Base-by-base conservation (phyloP, 1,140 invertebrate species). In the Diorhabda sublineata region DNA sequence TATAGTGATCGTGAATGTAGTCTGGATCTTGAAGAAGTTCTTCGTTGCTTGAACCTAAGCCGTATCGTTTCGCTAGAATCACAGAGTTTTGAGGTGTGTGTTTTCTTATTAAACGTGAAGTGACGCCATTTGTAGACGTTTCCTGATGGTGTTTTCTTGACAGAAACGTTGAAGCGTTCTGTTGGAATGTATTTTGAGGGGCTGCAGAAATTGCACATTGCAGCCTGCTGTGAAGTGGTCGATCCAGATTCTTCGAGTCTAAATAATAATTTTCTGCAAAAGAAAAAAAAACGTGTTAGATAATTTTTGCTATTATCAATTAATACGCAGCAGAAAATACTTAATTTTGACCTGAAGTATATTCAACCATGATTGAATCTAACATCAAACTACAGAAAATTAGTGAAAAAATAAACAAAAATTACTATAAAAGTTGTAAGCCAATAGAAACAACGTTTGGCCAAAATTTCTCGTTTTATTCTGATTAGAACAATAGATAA, bases 1-100 rank as follows among this genome's bases (percentile, higher is more conserved):
- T 77, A 64, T 78, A 76, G 42, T 78, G 74, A 58, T 78, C 77
- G 45, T 76, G 74, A 63, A 77, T 74, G 59, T 76, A 77, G 42
- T 73, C 69, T 60, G 64, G 69, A 5, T 43, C n/a, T n/a, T 11
- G 57, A 41, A 45, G 45, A 57, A 68, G 45, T 69, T 61, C 47
- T 59, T 61, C 61, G 45, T 63, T 42, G 41, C 52, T 69, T 64
- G 9, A 47, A 59, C 57, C 58, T 67, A 57, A 66, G 64, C 58
- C 69, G 52, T 74, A 70, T 41, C 71, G 47, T 65, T 59, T 66
- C 6, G 73, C 69, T 64, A 74, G 64, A 11, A 71, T 70, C n/a
- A 69, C 64, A 42, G 71, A 71, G n/a, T 72, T 73, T 73, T 75
- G 69, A 58, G 67, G 64, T 42, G 58, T 45, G 42, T 69, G 65